These are phyloP conservation scores for Macrotus californicus DNA, from an alignment of 2,113 vertebrate species.

Conservation along the genomic window DNA sequence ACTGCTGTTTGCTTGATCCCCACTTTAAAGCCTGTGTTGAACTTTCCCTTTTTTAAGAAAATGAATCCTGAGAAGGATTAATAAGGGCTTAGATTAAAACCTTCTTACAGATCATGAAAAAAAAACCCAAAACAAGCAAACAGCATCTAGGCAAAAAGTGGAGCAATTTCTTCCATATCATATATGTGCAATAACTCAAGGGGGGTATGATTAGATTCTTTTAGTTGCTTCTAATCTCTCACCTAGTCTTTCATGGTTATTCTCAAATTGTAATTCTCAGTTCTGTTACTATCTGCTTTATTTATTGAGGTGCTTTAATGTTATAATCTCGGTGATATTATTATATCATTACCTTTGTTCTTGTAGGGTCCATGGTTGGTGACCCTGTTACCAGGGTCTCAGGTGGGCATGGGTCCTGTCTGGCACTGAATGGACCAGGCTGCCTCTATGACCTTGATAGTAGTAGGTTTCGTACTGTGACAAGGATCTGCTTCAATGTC, in stretches of 20 bases:
- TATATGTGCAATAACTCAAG: background rate
- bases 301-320: background rate
- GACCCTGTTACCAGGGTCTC: background rate
- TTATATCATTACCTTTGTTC: background rate
- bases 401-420: background rate
- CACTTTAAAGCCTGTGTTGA: background rate
- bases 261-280: background rate
- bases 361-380: background rate
- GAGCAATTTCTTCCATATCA: background rate
- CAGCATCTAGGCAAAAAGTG: background rate
- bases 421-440: background rate
- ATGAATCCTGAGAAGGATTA: background rate
- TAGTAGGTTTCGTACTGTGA: background rate
- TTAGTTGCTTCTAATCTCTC: background rate
- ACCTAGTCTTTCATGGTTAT: background rate
- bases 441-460: background rate
- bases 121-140: background rate
- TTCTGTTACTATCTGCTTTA: background rate
- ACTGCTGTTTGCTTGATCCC: background rate
- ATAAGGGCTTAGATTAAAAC: background rate
- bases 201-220: background rate
- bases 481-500: background rate
- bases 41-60: background rate
- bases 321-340: background rate
- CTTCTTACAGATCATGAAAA: background rate